phyloP scores from a whole-genome alignment of 2,113 vertebrate genomes.

The Embiotoca jacksoni region DNA sequence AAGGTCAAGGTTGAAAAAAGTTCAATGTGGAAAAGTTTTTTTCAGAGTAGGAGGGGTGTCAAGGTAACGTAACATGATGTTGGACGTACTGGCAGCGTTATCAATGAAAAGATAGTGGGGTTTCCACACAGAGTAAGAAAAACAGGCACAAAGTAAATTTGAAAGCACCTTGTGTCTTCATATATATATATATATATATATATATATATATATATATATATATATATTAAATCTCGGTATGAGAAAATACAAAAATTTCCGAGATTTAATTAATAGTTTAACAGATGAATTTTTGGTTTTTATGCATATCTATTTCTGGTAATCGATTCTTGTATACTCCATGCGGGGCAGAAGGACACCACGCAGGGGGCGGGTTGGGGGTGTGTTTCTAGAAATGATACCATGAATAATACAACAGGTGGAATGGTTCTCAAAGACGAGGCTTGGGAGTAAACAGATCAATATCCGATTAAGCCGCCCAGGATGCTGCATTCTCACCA shows the following conservation, averaged over 20 bases:
- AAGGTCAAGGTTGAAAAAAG: conserved; percentile 39
- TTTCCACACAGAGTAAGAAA: conserved; percentile 26
- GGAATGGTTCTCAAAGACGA: conserved; percentile 50
- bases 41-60: conserved; percentile 64
- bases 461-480: conserved; percentile 69
- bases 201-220: too few species aligned
- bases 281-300: neutral
- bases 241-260: too few species aligned
- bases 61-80: conserved; percentile 28
- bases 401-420: conserved; percentile 67
- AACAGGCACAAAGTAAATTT: neutral
- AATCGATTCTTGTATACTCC: neutral
- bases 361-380: conserved; percentile 9
- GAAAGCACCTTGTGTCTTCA: neutral
- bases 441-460: conserved; percentile 62
- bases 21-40: conserved; percentile 49
- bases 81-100: conserved; percentile 21
- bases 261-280: neutral
- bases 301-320: neutral
- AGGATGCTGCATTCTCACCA: conserved; percentile 33
- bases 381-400: conserved; percentile 47
- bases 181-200: neutral
- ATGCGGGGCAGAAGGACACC: conserved; percentile 14
- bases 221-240: too few species aligned
- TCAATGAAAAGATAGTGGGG: conserved; percentile 42